Conservation (phyloP, 2,113 vertebrate species). For the Callipepla californica region DNA sequence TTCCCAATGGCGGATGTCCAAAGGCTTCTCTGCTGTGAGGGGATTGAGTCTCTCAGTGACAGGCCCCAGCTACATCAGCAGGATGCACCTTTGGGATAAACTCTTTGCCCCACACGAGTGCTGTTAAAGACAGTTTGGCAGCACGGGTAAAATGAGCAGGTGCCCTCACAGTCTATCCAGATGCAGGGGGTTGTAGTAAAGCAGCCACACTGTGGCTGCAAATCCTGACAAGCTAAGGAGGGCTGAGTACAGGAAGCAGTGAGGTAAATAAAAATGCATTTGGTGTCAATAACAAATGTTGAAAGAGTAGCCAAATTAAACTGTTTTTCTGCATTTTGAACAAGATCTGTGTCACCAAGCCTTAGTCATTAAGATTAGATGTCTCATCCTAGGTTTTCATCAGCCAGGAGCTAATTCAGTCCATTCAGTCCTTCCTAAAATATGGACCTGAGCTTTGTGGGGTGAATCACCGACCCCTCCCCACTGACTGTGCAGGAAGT, state of each 20-base stretch:
- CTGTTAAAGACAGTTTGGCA: neutral
- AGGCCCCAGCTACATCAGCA: neutral
- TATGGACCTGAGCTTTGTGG: constrained; percentile 19
- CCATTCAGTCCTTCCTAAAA: constrained; percentile 28
- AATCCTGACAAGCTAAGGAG: neutral
- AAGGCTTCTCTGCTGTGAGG: neutral
- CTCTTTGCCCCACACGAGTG: neutral
- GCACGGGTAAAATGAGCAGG: neutral
- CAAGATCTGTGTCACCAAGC: constrained; percentile 19
- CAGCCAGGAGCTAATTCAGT: constrained; percentile 11
- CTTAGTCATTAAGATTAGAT: constrained; percentile 41
- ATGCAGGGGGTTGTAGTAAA: neutral
- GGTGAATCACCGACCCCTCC: constrained; percentile 44
- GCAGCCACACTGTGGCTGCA: neutral
- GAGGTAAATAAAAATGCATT: neutral
- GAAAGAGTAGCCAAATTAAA: constrained; percentile 21
- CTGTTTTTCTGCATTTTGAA: constrained; percentile 29
- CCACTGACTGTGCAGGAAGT: constrained; percentile 58
- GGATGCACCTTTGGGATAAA: neutral
- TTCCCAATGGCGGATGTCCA: neutral
- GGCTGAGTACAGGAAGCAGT: neutral
- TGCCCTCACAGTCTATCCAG: neutral
- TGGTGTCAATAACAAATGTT: constrained; percentile 6
- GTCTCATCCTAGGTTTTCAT: constrained; percentile 39
- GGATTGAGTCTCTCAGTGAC: neutral